These are phyloP conservation scores for Plebejus argus DNA, from an alignment of 2,888 invertebrate species.

Conservation along the genomic window DNA sequence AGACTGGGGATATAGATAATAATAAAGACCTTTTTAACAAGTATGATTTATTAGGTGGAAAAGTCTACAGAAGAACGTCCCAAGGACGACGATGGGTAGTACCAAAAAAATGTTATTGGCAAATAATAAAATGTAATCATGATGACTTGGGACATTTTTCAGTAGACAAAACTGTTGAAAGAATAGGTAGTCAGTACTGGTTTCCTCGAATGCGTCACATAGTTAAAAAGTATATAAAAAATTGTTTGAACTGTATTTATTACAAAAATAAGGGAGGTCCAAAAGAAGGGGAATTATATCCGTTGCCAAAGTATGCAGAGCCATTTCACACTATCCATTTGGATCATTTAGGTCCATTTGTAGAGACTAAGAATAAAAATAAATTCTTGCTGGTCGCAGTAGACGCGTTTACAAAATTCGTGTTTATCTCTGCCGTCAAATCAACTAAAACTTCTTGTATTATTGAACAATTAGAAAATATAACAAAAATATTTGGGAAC, in stretches of 20 bases:
- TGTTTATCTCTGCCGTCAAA: slow-evolving; percentile 15
- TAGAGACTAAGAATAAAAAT: background rate
- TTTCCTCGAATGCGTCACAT: background rate
- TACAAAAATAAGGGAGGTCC: slow-evolving; percentile 19
- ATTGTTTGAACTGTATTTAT: slow-evolving; percentile 10
- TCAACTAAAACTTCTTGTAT: slow-evolving; percentile 9
- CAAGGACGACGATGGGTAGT: slow-evolving; percentile 47
- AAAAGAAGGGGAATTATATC: background rate
- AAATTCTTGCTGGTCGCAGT: slow-evolving; percentile 10
- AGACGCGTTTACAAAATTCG: slow-evolving; percentile 28
- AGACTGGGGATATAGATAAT: background rate
- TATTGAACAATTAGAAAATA: slow-evolving; percentile 34
- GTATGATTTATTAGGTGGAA: slow-evolving; percentile 34
- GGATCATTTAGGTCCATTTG: background rate
- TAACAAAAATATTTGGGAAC: slow-evolving; percentile 21
- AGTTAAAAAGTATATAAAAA: slow-evolving; percentile 20
- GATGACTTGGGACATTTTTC: slow-evolving; percentile 42
- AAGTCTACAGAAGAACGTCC: slow-evolving; percentile 45
- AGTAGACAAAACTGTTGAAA: slow-evolving; percentile 23
- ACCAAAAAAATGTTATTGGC: slow-evolving; percentile 46
- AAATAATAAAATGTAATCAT: too few relatives aligned
- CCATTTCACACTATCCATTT: background rate
- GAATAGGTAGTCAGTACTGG: background rate
- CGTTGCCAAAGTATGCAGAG: slow-evolving; percentile 8
- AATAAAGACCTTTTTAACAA: slow-evolving; percentile 7